These are phyloP conservation scores for Palaemon carinicauda DNA, from an alignment of 1,140 invertebrate species.

Conservation along the genomic window DNA sequence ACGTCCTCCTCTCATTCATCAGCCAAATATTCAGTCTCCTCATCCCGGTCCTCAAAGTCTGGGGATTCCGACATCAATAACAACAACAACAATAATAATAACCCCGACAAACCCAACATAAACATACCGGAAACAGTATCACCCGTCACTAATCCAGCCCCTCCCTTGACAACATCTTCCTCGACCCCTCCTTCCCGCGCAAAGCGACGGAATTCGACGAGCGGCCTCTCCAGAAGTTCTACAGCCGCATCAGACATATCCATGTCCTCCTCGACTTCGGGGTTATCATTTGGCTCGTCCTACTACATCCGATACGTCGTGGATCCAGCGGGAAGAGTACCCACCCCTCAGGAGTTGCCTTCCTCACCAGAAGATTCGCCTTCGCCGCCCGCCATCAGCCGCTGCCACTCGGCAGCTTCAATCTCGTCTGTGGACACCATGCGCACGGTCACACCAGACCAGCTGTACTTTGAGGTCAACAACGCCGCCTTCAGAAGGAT, in stretches of 20 bases:
- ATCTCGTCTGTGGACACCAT: slow-evolving; percentile 39
- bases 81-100: neutral
- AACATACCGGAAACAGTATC: neutral
- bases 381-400: slow-evolving; percentile 18
- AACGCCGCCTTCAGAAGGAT: slow-evolving; percentile 43
- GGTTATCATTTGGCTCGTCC: slow-evolving; percentile 56
- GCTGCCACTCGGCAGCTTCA: slow-evolving; percentile 16
- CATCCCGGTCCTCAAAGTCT: slow-evolving; percentile 21
- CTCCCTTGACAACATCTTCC: neutral
- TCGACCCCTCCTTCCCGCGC: neutral
- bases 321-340: slow-evolving; percentile 43
- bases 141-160: neutral
- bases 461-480: slow-evolving; percentile 56
- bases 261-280: slow-evolving; percentile 41
- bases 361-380: slow-evolving; percentile 52
- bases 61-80: slow-evolving; percentile 48
- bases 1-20: slow-evolving; percentile 38
- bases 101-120: no score
- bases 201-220: no score
- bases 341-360: slow-evolving; percentile 42
- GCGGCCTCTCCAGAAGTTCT: slow-evolving; percentile 21
- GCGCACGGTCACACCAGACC: slow-evolving; percentile 53
- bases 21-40: neutral
- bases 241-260: slow-evolving; percentile 27
- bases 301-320: slow-evolving; percentile 56